Evolutionary conservation across 2,797 vertebrate species (phyloP), one percentile per base, ranked within the genome.

Genomic region (Myotis vivesi): DNA sequence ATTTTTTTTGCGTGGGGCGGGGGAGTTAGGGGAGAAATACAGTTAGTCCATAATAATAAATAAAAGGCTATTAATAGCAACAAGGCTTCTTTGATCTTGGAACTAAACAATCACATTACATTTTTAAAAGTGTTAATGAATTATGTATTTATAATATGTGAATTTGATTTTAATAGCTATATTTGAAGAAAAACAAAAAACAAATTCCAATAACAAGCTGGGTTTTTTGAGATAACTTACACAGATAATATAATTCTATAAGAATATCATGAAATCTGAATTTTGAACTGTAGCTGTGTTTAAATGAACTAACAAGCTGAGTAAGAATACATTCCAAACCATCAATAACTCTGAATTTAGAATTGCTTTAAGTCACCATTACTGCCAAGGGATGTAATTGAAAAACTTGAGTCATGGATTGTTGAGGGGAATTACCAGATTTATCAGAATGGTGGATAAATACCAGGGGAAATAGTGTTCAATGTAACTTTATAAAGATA

Each of bases 111-210:
- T 93, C 80, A 83, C 44, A 96, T 41, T 49, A 88, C 51, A 53
- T 66, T 81, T 90, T 71, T 8, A 92, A 68, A 77, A 64, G 10
- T 86, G 41, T 38, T 95, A 86, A 12, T 30, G 19, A 11, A 83
- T 71, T 93, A 68, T 69, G 28, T 33, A 20, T 85, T 77, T 33
- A 28, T 89, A 72, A 1, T 33, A 75, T 91, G 38, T 96, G 69
- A 68, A 19, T 75, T 86, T 75, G 12, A 20, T 81, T 94, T 85
- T 92, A 95, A 68, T 51, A 87, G 16, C 66, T 94, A 25, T 9
- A 23, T 84, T 93, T 22, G 57, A 89, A 44, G 76, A 94, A 95
- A 95, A 72, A 96, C 22, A 64, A 95, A 75, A 96, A 97, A 85
- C 22, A 89, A 95, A 96, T 30, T 68, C 30, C 2, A 13, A 5